A percentile compares a stretch with the other conserved stretches of the same genome.
Evolutionary conservation across 2,888 invertebrate species (phyloP).

Genomic region (Drosophila villosipedis): DNA sequence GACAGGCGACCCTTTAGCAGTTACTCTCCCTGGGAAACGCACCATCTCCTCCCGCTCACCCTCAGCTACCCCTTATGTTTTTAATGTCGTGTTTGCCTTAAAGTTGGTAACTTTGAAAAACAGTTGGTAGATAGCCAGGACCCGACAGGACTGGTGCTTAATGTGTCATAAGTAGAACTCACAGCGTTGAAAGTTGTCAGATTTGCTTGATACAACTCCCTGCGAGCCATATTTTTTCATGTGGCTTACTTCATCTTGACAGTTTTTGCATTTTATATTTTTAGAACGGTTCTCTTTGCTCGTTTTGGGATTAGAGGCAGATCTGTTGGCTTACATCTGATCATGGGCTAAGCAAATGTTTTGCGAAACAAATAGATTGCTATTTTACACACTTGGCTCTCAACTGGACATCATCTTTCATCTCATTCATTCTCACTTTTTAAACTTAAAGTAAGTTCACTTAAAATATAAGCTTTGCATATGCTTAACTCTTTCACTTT

Average conservation of each 20-base stretch:
- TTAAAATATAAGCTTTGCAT: not conserved
- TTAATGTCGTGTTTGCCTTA: slow-evolving; percentile 6
- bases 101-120: slow-evolving; percentile 40
- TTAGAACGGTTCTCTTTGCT: not conserved
- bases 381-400: not conserved
- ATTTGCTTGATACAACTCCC: slow-evolving; percentile 29
- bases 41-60: not conserved
- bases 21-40: not conserved
- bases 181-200: slow-evolving; percentile 56
- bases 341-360: not conserved
- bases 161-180: slow-evolving; percentile 57
- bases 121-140: slow-evolving; percentile 24
- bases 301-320: not conserved
- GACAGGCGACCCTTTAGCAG: slow-evolving; percentile 40
- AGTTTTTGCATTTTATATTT: slow-evolving; percentile 9
- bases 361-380: not conserved
- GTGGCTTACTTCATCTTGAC: slow-evolving; percentile 24
- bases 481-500: not conserved
- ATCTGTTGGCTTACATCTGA: not conserved
- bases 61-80: not conserved
- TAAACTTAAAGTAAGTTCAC: not conserved
- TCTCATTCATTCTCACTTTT: not conserved
- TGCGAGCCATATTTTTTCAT: not conserved
- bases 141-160: slow-evolving; percentile 43
- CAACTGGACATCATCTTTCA: not conserved